Base-by-base conservation (phyloP, 2,888 invertebrate genomes). In the Zaprionus lineosus region DNA sequence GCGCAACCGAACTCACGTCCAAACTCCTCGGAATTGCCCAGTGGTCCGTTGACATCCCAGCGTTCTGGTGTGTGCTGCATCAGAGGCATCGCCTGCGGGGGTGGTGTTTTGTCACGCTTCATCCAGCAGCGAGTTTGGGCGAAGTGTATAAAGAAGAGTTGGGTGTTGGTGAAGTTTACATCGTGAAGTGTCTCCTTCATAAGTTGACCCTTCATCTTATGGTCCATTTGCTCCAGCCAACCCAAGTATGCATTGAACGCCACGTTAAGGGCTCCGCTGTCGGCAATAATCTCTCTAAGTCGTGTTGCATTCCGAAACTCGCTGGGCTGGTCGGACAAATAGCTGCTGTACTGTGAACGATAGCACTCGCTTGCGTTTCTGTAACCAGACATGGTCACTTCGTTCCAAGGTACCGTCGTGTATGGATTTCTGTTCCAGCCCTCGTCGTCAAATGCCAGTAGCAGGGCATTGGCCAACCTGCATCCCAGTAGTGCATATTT, bases 91-190 rank as follows among this genome's bases (percentile, higher is more conserved):
- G 67, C 81, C 2, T 77, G 72, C 0, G 76, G 57, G 1, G 73
- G 16, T 0, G 63, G 48, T 12, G 78, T 47, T n/a, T 62, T 63
- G 0, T 58, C 68, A 0, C 63, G 48, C 16, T 39, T 67, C 0
- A 84, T 78, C 41, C 67, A 70, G 65, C 89, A 89, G 2, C 67
- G 88, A 0, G 78, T 74, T 39, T 89, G 90, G 0, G 89, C 89
- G 64, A 87, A 89, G 31, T 85, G 78, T 2, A 89, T 76, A 31
- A 89, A 89, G 33, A 89, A 89, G 0, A 89, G 59, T 56, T 89
- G 89, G 0, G 90, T 89, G 43, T 89, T 89, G 24, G 78, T 86
- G 14, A 84, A 89, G 37, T 89, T 79, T 0, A 89, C 39, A 2
- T 77, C 79, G 2, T 87, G 74, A 12, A 89, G 48, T 0, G 89